Conservation (phyloP, 2,113 vertebrate genomes). For the Syrrhaptes paradoxus region DNA sequence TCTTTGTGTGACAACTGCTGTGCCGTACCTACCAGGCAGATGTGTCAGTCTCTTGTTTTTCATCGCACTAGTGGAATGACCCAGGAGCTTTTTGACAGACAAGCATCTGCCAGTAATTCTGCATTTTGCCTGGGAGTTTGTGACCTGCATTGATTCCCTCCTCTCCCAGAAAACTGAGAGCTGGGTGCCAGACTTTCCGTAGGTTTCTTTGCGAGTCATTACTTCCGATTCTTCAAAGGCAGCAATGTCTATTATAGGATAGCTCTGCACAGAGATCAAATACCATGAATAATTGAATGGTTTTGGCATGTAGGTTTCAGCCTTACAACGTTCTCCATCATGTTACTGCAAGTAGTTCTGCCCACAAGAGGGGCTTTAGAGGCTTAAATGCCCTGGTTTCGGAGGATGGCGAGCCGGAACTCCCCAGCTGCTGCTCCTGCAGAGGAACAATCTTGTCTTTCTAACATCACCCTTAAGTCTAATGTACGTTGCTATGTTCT, state of each 20-base stretch:
- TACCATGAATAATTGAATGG: neutral
- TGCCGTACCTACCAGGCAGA: fast-evolving
- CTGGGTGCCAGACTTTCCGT: neutral
- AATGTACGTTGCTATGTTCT: neutral
- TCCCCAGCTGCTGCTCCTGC: neutral
- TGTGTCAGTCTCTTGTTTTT: neutral
- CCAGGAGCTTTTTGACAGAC: neutral
- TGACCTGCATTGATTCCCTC: neutral
- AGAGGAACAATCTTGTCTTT: neutral
- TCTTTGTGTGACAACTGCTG: neutral
- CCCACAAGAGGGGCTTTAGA: neutral
- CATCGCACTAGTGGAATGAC: too few species aligned
- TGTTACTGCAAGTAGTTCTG: neutral
- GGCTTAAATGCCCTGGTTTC: neutral
- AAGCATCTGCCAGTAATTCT: fast-evolving
- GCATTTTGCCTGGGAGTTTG: neutral
- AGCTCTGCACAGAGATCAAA: neutral
- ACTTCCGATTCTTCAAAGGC: neutral
- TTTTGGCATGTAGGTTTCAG: neutral
- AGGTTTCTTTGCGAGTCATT: neutral
- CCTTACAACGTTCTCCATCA: neutral
- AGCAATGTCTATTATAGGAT: neutral
- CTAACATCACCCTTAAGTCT: fast-evolving
- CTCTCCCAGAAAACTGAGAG: neutral
- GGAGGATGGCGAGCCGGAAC: neutral